Evolutionary conservation across 2,888 invertebrate genomes (phyloP).

Genomic region (Vannuccia rotundouncinata): DNA sequence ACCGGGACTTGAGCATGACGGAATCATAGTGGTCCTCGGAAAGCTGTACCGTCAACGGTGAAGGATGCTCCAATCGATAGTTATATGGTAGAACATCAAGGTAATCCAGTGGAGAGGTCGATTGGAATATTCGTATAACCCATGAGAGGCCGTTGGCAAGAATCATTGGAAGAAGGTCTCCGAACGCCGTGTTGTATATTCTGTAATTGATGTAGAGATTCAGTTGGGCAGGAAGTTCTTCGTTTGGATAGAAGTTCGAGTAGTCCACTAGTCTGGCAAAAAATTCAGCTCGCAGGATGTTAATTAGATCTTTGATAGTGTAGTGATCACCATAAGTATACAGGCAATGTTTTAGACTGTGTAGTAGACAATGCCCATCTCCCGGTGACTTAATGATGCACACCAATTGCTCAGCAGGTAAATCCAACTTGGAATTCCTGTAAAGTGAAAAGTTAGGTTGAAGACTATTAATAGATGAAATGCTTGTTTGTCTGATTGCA

Average conservation of each 20-base stretch:
- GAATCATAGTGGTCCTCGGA: not conserved
- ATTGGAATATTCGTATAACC: no score
- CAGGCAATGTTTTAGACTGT: not conserved
- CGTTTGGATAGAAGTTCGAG: constrained; percentile 12
- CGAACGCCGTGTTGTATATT: not conserved
- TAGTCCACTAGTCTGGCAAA: constrained; percentile 11
- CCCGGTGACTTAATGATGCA: constrained; percentile 1
- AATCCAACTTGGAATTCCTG: not conserved
- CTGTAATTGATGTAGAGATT: constrained; percentile 17
- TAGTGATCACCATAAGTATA: not conserved
- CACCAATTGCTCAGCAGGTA: not conserved
- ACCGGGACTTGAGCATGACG: not conserved
- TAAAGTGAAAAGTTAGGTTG: not conserved
- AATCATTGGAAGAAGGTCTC: constrained; percentile 20
- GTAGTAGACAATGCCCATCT: not conserved
- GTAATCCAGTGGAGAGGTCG: no score
- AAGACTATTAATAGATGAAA: not conserved
- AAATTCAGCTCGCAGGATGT: not conserved
- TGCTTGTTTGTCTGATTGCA: not conserved
- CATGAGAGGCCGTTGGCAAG: constrained; percentile 10
- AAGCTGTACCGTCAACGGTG: not conserved
- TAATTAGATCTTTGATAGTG: constrained; percentile 1
- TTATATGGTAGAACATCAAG: no score
- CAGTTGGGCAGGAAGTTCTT: not conserved
- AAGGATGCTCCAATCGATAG: not conserved